A percentile compares a stretch with the other conserved stretches of the same genome.
Evolutionary conservation across 2,888 invertebrate species (phyloP).

Genomic region (Scrobipalpa atriplicella): DNA sequence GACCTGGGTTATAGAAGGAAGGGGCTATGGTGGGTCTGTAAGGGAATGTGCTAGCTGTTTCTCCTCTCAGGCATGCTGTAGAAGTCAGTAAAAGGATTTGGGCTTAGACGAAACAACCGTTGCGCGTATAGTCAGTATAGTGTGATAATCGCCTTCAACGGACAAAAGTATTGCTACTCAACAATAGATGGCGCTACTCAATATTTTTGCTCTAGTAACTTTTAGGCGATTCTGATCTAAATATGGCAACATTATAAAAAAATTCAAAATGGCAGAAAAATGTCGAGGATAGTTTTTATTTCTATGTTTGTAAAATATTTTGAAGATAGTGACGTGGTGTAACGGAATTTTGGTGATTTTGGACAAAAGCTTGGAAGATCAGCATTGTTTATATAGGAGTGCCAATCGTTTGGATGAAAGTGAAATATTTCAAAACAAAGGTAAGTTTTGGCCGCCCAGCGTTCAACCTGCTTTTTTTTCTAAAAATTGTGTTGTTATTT

Average conservation of each 20-base stretch:
- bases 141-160: too few species aligned
- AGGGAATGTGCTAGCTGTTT: too few species aligned
- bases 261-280: constrained; percentile 73
- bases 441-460: constrained; percentile 73
- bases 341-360: constrained; percentile 60
- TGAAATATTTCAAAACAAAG: constrained; percentile 42
- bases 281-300: constrained; percentile 52
- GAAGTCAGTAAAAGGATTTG: too few species aligned
- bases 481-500: constrained; percentile 48
- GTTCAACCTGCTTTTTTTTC: constrained; percentile 67
- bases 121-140: too few species aligned
- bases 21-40: too few species aligned
- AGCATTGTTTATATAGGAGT: constrained; percentile 33
- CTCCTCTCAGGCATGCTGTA: too few species aligned
- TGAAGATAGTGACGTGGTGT: constrained; percentile 72
- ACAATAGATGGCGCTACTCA: not conserved
- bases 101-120: too few species aligned
- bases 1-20: too few species aligned
- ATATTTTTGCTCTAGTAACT: constrained; percentile 7
- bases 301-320: constrained; percentile 56
- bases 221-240: not conserved
- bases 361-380: constrained; percentile 35
- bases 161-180: not conserved
- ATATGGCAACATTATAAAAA: constrained; percentile 35
- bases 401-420: constrained; percentile 31